Evolutionary conservation across 2,888 invertebrate genomes (phyloP).

Genomic region (Scaeva pyrastri): DNA sequence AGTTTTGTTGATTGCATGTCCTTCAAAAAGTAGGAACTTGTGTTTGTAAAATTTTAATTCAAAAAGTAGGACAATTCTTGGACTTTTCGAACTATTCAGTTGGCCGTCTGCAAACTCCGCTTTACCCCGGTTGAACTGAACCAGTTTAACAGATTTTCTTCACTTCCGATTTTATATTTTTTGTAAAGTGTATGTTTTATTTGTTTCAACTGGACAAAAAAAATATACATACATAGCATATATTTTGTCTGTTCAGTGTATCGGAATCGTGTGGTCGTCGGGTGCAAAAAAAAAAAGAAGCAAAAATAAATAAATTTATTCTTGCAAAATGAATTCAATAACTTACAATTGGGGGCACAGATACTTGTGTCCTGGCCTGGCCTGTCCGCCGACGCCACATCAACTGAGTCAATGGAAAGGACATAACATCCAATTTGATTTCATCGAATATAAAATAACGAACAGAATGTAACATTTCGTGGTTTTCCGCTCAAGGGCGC

Average conservation of each 20-base stretch:
- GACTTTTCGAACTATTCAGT: too few relatives aligned
- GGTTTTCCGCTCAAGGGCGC: conserved; percentile 73
- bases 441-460: conserved; percentile 72
- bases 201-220: background rate
- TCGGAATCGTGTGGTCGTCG: conserved; percentile 61
- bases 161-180: background rate
- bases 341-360: conserved; percentile 52
- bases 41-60: too few relatives aligned
- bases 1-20: too few relatives aligned
- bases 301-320: conserved; percentile 46
- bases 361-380: conserved; percentile 56
- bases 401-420: conserved; percentile 68
- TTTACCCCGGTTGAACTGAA: too few relatives aligned
- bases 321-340: conserved; percentile 57
- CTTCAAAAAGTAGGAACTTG: too few relatives aligned
- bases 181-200: conserved; percentile 2
- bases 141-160: too few relatives aligned
- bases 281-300: conserved; percentile 17
- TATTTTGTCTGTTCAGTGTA: conserved; percentile 56
- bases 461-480: conserved; percentile 71
- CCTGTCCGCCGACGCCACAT: conserved; percentile 39
- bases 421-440: conserved; percentile 75
- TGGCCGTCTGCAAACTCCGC: too few relatives aligned
- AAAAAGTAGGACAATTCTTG: too few relatives aligned
- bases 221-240: conserved; percentile 36